Conservation (phyloP, 2,797 vertebrate species). For the Varecia variegata region DNA sequence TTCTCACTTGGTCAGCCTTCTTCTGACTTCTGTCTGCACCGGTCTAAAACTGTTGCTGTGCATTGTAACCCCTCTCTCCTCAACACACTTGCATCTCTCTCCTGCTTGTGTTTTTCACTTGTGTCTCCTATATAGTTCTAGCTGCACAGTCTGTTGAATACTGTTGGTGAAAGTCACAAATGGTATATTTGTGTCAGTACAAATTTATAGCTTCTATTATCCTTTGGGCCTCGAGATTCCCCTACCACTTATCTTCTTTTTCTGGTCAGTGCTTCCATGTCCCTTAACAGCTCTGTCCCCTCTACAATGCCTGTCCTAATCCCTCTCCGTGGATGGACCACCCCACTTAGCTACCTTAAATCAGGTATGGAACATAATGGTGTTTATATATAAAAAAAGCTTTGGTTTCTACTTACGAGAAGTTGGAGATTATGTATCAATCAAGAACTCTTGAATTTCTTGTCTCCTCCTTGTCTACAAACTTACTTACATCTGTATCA, state of each 20-base stretch:
- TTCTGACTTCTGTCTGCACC: not conserved
- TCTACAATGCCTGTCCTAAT: not conserved
- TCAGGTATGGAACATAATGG: not conserved
- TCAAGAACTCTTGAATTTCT: not conserved
- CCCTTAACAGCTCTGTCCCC: not conserved
- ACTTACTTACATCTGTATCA: not conserved
- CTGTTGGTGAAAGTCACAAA: not conserved
- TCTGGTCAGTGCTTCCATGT: not conserved
- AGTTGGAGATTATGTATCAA: not conserved
- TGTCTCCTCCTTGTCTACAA: not conserved
- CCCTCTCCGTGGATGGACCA: not conserved
- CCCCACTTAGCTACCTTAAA: not conserved
- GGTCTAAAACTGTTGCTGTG: not conserved
- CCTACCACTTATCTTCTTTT: not conserved
- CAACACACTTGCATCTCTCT: not conserved
- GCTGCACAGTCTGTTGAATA: not conserved
- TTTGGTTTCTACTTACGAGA: not conserved
- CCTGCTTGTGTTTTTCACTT: not conserved
- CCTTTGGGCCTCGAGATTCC: not conserved
- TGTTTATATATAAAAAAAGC: not conserved
- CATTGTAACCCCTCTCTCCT: not conserved
- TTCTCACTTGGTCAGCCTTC: not conserved
- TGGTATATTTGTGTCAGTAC: not conserved
- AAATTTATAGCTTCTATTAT: not conserved
- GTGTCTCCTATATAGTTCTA: not conserved